Conservation (phyloP, 1,140 invertebrate genomes). For the Pomacea maculata region DNA sequence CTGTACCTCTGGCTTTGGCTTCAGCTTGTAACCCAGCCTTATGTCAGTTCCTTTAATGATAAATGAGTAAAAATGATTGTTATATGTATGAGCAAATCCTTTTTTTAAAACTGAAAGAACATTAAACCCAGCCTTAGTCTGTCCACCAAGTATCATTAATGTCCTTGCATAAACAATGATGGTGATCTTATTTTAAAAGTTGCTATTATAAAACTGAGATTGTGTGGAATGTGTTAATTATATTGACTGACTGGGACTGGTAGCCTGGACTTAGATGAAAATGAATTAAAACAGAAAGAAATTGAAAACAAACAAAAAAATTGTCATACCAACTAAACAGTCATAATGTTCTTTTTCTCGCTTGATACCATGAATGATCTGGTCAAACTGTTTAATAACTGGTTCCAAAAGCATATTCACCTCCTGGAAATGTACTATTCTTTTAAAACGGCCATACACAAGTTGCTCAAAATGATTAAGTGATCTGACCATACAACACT, state of each 20-base stretch:
- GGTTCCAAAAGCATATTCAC: neutral
- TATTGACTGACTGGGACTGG: too few species aligned
- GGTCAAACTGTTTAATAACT: neutral
- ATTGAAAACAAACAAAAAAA: neutral
- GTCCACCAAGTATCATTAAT: neutral
- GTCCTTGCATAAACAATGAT: neutral
- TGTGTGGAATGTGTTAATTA: neutral
- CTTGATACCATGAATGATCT: neutral
- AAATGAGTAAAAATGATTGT: neutral
- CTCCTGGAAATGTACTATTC: constrained; percentile 3
- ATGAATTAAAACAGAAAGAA: neutral
- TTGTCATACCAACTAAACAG: constrained; percentile 3
- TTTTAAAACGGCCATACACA: neutral
- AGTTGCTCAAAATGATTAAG: neutral
- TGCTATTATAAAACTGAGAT: neutral
- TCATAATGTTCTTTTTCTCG: neutral
- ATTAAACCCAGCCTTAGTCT: neutral
- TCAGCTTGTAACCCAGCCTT: neutral
- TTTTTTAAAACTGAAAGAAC: neutral
- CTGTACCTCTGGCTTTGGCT: neutral
- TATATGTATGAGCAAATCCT: neutral
- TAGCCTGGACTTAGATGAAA: too few species aligned
- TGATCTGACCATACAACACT: neutral
- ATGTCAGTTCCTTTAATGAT: neutral
- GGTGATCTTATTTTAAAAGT: neutral